Conservation (phyloP, 2,113 vertebrate species). For the Callipepla californica region DNA sequence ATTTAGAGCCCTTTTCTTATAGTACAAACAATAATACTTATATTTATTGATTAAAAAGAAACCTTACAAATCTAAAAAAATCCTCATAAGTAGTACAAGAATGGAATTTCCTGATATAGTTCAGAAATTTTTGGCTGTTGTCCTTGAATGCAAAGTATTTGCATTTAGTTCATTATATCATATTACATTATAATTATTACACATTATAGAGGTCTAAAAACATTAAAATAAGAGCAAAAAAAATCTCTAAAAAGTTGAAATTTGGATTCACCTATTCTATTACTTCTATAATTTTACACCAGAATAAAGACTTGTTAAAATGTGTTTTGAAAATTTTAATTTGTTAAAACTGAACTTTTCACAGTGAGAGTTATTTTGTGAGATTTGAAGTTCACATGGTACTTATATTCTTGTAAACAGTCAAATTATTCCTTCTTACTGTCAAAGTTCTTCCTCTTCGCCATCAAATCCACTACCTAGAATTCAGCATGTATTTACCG, state of each 20-base stretch:
- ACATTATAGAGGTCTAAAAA: neutral
- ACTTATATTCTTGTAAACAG: neutral
- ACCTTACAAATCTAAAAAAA: neutral
- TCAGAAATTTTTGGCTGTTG: neutral
- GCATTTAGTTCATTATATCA: neutral
- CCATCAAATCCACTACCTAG: neutral
- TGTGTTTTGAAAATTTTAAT: neutral
- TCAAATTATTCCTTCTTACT: neutral
- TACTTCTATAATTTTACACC: neutral
- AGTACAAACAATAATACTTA: neutral
- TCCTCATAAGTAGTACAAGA: neutral
- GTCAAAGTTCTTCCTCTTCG: neutral
- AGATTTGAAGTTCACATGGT: neutral
- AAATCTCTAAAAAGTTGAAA: neutral
- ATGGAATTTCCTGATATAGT: neutral
- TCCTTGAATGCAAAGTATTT: neutral
- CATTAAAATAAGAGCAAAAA: neutral
- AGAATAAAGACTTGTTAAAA: neutral
- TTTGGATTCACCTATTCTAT: neutral
- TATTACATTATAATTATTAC: neutral
- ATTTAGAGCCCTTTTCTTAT: neutral
- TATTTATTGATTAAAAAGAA: neutral
- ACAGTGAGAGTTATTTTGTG: neutral
- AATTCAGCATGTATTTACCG: neutral
- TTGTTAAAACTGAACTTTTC: neutral